Evolutionary conservation across 1,140 invertebrate genomes (phyloP), one percentile per base, ranked within the genome.

Genomic region (Papilio aristodemus): DNA sequence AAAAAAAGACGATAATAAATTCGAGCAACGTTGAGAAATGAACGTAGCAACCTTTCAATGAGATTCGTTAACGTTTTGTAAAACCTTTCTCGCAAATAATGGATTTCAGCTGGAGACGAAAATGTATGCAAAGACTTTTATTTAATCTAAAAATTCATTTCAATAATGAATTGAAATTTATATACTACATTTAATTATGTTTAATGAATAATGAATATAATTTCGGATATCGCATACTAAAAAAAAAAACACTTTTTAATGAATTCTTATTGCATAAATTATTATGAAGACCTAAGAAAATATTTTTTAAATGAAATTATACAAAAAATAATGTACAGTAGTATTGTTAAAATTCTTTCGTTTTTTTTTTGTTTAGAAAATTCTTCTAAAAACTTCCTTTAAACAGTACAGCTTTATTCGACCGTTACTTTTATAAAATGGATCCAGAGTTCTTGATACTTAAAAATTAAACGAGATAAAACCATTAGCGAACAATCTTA

Each of bases 401-500:
- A 50, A 8, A 22, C 19, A 22, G 19, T 50, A 22, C 22, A 50
- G 8, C 19, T 50, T 50, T 50, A 50, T 17, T 22, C 17, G 9
- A 50, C 46, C 46, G 22, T 50, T 50, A 25, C 46, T 22, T 50
- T 50, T 50, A 50, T 11, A 50, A 22, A 50, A 17, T 17, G 46
- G 17, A 50, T 50, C 10, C 46, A 50, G 46, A 11, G 10, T 50
- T 50, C 46, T 50, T 50, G 17, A 50, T 50, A 50, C 46, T 50
- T 50, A 50, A 50, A 50, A 50, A 50, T 50, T 50, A 50, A 50
- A 50, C 46, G 46, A 50, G 46, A 50, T 50, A 50, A 50, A 50
- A 50, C 46, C 46, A 50, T 50, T 50, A 50, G 46, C 46, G 46
- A 19, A 50, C 19, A 50, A 50, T 50, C 46, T 50, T 50, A 50